Evolutionary conservation across 2,888 invertebrate genomes (phyloP), one percentile per base, ranked within the genome.

Genomic region (Lucinisca nassula): DNA sequence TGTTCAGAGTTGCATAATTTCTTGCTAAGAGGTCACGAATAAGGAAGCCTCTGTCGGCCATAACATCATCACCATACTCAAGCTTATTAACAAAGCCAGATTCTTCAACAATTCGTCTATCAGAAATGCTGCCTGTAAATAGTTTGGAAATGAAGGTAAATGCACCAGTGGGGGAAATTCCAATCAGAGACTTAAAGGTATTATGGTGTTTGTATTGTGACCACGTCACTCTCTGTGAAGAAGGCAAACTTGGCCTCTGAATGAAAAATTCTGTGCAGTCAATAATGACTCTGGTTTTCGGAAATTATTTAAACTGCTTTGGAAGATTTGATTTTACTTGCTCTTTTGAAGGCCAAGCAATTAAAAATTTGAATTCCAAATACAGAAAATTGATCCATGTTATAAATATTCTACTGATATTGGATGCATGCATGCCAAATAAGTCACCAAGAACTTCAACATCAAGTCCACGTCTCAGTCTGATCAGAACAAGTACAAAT

Each of bases 191-290:
- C 35, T 85, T 85, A 14, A 82, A 78, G 8, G 84, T 87, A 77
- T 85, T 84, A 38, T 85, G 78, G 32, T 85, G 85, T 27, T 88
- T 82, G 45, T 88, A 82, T 3, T 24, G 37, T 32, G 85, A 85
- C 82, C 73, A 85, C 21, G 85, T 88, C 8, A 77, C 55, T 21
- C 74, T 38, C 45, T 80, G 83, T 35, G 73, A 55, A 14, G 83
- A 83, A 3, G 88, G 83, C 3, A 61, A 32, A 17, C 83, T 83
- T 21, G 85, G 84, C 30, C 79, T 82, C 40, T 85, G 85, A 17
- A 88, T 55, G 67, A 77, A 85, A 80, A 84, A 79, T 38, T 82
- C 86, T n/a, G 79, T 83, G 24, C 87, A 87, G 37, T 87, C 87
- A n/a, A 83, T 87, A 37, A 87, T 72, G n/a, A 35, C 55, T 72